Evolutionary conservation across 2,888 invertebrate species (phyloP), one percentile per base, ranked within the genome.

Genomic region (Tipula unca): DNA sequence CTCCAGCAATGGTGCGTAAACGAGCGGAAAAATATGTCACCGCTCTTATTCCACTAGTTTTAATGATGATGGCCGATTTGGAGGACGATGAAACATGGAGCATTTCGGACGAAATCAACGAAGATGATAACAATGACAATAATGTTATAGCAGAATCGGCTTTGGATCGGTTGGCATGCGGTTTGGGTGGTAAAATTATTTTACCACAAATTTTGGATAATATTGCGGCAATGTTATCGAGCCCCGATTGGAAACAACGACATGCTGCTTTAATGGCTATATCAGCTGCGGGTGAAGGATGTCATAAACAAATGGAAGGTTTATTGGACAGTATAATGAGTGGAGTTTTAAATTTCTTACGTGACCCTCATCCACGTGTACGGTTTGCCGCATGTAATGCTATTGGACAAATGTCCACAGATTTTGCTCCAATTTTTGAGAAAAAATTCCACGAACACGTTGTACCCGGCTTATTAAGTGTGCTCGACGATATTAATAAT

Each of bases 261-360:
- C 97, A 99, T 91, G 99, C 99, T 82, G 99, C 98, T 1, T 93
- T 99, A 48, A 99, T 99, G 99, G 99, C 99, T 0, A 95, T 99
- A 84, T 99, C 99, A 5, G 98, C 99, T 0, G 96, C 98, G 86
- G 99, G 99, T 3, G 99, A 99, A 92, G 99, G 99, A 29, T 99
- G 99, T 90, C 98, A 98, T 90, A 97, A 98, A 89, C 98, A 99
- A 91, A 99, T 99, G 99, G 98, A 98, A 90, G 93, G 94, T 85
- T 95, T 98, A 93, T 93, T 99, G n/a, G 95, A 95, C 86, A 96
- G 97, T 91, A 96, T 99, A 48, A 96, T 99, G 91, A 94, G 96
- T 82, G 97, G 97, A 54, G 96, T 99, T 54, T 92, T 98, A 86
- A 95, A 95, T 88, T 98, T 95, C 90, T 92, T 98, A 29, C 93